Evolutionary conservation across 2,113 vertebrate genomes (phyloP).

Genomic region (Chroicocephalus ridibundus): DNA sequence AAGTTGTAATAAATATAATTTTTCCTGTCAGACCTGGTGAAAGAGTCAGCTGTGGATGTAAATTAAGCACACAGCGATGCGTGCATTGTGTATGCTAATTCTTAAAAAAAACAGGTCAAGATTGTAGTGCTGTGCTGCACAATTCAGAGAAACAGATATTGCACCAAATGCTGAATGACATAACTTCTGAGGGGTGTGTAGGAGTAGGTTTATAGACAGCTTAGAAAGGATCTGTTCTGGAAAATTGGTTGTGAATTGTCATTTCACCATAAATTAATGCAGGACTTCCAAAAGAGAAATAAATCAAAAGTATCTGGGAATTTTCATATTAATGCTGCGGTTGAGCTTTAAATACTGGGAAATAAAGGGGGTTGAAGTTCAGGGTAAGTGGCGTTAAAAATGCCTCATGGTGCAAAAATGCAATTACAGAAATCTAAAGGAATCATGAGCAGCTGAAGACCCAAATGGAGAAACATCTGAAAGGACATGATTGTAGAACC

Average conservation of each 20-base stretch:
- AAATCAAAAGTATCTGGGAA: neutral
- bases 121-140: neutral
- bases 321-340: neutral
- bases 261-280: neutral
- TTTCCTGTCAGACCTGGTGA: neutral
- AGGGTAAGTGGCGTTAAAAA: neutral
- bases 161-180: neutral
- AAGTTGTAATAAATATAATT: neutral
- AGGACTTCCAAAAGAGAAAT: neutral
- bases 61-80: neutral
- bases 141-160: neutral
- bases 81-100: neutral
- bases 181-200: neutral
- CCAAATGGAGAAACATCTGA: neutral
- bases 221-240: neutral
- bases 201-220: neutral
- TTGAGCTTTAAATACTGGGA: neutral
- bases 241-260: neutral
- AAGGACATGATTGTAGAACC: neutral
- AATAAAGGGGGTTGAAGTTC: neutral
- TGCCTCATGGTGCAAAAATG: neutral
- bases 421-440: neutral
- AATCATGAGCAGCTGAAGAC: neutral
- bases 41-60: neutral
- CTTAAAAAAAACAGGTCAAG: neutral